Evolutionary conservation across 92 coral and sea anemone genomes (phyloP), one percentile per base, ranked within the genome.

Genomic region (Parazoanthus atlanticus): DNA sequence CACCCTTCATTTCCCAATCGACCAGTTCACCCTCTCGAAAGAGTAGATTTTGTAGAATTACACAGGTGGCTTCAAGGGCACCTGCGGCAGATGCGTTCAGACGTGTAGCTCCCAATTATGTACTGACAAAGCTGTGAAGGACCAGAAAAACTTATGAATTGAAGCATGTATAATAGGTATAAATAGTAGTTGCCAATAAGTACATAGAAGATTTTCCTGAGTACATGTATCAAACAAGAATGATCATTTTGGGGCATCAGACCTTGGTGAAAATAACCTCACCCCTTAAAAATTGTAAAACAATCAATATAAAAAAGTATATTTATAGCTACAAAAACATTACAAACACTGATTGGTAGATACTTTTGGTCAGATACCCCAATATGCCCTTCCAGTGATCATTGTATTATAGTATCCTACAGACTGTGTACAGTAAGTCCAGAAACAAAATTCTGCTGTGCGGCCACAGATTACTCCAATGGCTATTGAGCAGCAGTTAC

Each of bases 1-100:
- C 91, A 83, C 38, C 72, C 84, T 6, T 89, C 88, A n/a, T 89
- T 84, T 89, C 88, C 91, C 43, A 78, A 89, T 15, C 61, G 79
- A 0, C 19, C 31, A 61, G 79, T 83, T 84, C 88, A 89, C 72
- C 88, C 91, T 34, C 88, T 89, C 75, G 85, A 84, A 61, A 76
- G 30, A 65, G 84, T 89, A 84, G 67, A 89, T 88, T 89, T 33
- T 83, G 85, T 41, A 31, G 84, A 54, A 83, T 46, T 89, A 28
- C 91, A 82, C 72, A 1, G 76, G 11, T 81, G 91, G 91, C 52
- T 89, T 19, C 69, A 34, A 82, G 76, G 66, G 0, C 91, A 61
- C 38, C 82, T 88, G 58, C 81, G 13, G 11, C 80, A 38, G 8
- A 76, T 76, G 26, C 21, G 80, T 76, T 19, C 47, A 76, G 80